A percentile compares a stretch with the other conserved stretches of the same genome.
Conservation (phyloP, 2,797 vertebrate genomes). For the Ptychadena robeensis region DNA sequence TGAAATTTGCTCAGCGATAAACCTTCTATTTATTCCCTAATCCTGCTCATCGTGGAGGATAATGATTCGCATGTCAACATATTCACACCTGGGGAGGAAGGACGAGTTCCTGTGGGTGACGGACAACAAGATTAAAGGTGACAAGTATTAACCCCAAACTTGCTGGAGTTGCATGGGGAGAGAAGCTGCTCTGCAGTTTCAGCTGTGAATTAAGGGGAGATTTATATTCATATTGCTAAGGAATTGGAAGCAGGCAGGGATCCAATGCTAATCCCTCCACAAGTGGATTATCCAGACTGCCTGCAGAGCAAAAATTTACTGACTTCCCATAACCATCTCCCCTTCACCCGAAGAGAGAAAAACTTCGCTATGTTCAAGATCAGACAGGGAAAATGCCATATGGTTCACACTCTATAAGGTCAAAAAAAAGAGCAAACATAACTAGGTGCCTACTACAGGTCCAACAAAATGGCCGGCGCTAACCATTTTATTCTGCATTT, state of each 20-base stretch:
- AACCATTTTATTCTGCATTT: no score
- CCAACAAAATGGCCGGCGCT: no score
- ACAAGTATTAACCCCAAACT: not conserved
- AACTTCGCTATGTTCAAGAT: no score
- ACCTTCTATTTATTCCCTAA: not conserved
- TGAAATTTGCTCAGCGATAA: no score
- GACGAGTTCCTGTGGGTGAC: not conserved
- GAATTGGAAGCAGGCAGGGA: not conserved
- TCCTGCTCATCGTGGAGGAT: not conserved
- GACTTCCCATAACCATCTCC: no score
- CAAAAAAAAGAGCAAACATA: no score
- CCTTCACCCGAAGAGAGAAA: no score
- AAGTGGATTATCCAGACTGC: slow-evolving; percentile 23
- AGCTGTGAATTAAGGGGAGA: not conserved
- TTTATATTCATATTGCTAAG: not conserved
- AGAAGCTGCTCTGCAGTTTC: not conserved
- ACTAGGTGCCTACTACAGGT: no score
- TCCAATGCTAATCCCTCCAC: slow-evolving; percentile 17
- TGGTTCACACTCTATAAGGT: no score
- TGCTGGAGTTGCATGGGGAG: not conserved
- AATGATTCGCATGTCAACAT: not conserved
- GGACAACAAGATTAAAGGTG: slow-evolving; percentile 8
- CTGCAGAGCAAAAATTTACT: not conserved
- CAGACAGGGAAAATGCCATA: no score
- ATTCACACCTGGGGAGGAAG: not conserved